These are phyloP conservation scores for Entomyzon cyanotis DNA, from an alignment of 2,113 vertebrate genomes.

Conservation along the genomic window DNA sequence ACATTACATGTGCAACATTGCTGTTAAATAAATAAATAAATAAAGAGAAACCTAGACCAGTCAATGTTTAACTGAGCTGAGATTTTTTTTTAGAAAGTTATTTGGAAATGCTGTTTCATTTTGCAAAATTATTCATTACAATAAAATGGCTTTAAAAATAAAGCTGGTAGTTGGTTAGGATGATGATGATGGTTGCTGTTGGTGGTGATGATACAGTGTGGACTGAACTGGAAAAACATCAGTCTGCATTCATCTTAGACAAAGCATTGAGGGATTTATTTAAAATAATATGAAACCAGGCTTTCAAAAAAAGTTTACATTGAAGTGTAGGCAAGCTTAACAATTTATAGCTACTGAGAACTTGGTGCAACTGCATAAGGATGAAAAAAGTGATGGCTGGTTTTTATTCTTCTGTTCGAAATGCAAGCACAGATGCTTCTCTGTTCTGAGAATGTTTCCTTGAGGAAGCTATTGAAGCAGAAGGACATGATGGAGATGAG, in stretches of 20 bases:
- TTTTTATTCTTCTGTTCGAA: constrained; percentile 77
- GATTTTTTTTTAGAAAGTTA: constrained; percentile 4
- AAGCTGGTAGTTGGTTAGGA: neutral
- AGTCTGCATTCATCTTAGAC: neutral
- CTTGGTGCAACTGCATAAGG: constrained; percentile 41
- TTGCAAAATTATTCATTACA: constrained; percentile 27
- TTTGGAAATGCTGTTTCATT: constrained; percentile 17
- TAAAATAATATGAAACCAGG: constrained; percentile 44
- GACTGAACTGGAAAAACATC: constrained; percentile 16
- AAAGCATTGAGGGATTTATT: constrained; percentile 24
- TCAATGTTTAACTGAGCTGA: neutral
- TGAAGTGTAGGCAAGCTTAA: constrained; percentile 27
- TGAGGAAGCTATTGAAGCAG: constrained; percentile 79
- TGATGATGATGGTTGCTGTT: neutral
- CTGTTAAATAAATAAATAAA: constrained; percentile 13
- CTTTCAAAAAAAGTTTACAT: constrained; percentile 49
- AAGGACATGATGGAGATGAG: constrained; percentile 77
- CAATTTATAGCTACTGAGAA: constrained; percentile 50
- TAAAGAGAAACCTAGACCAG: neutral
- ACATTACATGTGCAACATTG: constrained; percentile 49
- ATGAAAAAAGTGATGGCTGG: constrained; percentile 35
- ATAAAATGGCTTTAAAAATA: neutral
- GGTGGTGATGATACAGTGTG: neutral
- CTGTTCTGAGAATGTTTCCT: constrained; percentile 75
- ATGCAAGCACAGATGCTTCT: constrained; percentile 75